Evolutionary conservation across 2,797 vertebrate genomes (phyloP), one percentile per base, ranked within the genome.

Genomic region (Naso thynnoides): DNA sequence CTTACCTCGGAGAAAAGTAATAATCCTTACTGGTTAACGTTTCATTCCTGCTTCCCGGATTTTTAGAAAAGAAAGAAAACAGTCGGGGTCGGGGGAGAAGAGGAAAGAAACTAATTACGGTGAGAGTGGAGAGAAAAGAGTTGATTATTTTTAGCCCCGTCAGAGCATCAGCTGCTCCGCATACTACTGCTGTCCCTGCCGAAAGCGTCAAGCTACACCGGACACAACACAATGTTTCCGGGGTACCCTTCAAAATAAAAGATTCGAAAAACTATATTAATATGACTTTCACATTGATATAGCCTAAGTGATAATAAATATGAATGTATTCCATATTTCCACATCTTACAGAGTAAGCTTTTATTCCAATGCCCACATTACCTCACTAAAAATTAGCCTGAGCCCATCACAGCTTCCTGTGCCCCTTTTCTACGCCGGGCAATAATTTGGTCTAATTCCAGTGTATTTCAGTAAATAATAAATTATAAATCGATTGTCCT

Each of bases 101-200:
- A 49, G 23, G 39, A 68, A 76, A 70, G 38, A 67, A 67, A 79
- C 36, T 24, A 63, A 77, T 75, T 73, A 59, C 38, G 45, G 64
- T 61, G 52, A 59, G 69, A 80, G 59, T 8, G 61, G 19, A 70
- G 70, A 56, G 71, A 59, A 61, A 41, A 86, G 80, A 70, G 77
- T 73, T 68, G 88, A 91, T 92, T 95, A 95, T 95, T 95, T 95
- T 95, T 94, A 95, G 94, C 88, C 68, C 36, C 23, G 62, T 47
- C 47, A n/a, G 60, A 63, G 81, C 70, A 87, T 94, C 94, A 94
- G 93, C 93, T 94, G 93, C 90, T 85, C 89, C 52, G 70, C 91
- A 83, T 75, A 72, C 76, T 73, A 76, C 85, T 63, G 82, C 60
- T 18, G 63, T 41, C 61, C 42, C 48, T 27, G 68, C 10, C 2